Conservation (phyloP, 2,888 invertebrate genomes). For the Troides helena region DNA sequence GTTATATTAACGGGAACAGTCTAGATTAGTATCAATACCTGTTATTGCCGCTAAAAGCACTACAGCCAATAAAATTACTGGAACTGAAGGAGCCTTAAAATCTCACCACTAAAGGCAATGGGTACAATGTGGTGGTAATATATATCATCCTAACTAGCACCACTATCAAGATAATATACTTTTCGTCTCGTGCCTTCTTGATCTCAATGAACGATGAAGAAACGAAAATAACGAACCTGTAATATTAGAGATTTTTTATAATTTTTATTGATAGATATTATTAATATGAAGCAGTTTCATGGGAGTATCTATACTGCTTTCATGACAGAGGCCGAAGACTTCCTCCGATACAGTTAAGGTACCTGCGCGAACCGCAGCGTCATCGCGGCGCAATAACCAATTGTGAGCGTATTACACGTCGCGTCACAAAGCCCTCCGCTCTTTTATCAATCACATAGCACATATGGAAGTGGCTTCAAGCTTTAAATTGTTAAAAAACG, state of each 20-base stretch:
- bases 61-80: no score
- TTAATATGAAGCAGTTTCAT: background rate
- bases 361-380: constrained; percentile 70
- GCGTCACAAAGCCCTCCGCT: constrained; percentile 72
- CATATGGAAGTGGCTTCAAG: constrained; percentile 30
- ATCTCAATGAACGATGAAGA: no score
- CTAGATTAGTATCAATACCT: no score
- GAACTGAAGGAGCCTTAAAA: no score
- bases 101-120: no score
- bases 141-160: no score
- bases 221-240: no score
- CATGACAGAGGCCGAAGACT: constrained; percentile 43
- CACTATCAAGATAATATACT: no score
- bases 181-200: no score
- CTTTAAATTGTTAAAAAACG: background rate
- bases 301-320: background rate
- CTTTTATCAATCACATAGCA: constrained; percentile 46
- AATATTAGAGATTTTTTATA: background rate
- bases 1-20: no score
- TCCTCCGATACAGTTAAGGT: constrained; percentile 56
- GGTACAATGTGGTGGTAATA: no score
- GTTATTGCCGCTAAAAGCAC: no score
- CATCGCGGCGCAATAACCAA: constrained; percentile 80
- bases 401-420: constrained; percentile 79
- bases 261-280: background rate